Conservation (phyloP, 2,797 vertebrate species). For the Pristis pectinata region DNA sequence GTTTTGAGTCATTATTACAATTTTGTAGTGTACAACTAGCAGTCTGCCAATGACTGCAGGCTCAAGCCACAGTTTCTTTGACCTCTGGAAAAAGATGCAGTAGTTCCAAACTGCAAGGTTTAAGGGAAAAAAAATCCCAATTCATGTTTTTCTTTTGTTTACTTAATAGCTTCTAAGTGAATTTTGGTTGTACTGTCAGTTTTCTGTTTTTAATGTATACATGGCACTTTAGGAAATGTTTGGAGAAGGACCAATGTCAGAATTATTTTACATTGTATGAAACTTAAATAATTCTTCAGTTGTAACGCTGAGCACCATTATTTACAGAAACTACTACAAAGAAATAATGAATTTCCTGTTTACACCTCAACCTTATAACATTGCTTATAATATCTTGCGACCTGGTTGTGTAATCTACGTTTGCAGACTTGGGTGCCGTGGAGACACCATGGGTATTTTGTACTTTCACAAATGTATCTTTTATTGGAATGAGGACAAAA, state of each 20-base stretch:
- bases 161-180: not conserved
- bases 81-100: not conserved
- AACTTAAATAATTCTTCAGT: not conserved
- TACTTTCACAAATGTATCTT: not conserved
- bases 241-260: not conserved
- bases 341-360: not conserved
- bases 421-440: not conserved
- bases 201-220: not conserved
- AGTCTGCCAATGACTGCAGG: not conserved
- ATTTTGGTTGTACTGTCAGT: not conserved
- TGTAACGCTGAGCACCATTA: not conserved
- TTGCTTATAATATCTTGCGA: not conserved
- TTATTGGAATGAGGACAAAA: not conserved
- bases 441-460: not conserved
- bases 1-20: slow-evolving; percentile 22
- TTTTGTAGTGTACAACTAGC: not conserved
- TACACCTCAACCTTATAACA: not conserved
- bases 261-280: not conserved
- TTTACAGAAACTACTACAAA: too few species aligned
- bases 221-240: not conserved
- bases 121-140: not conserved
- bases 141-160: not conserved
- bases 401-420: slow-evolving; percentile 5
- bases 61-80: not conserved
- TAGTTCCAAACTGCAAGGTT: not conserved